These are phyloP conservation scores for Anoplophora glabripennis DNA, from an alignment of 1,140 invertebrate genomes.

Conservation along the genomic window DNA sequence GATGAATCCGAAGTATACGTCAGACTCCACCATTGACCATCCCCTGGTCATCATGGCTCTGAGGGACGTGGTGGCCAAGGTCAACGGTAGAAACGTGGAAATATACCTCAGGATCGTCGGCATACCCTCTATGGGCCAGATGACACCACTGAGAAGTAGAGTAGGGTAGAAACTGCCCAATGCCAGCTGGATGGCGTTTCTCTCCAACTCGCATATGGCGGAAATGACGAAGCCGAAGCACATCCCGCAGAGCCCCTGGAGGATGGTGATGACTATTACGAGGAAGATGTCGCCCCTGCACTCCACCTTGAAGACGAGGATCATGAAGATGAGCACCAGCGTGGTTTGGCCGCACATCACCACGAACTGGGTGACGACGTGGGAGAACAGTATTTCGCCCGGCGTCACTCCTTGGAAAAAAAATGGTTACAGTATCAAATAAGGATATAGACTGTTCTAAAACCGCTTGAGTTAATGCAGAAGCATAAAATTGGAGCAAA, in stretches of 20 bases:
- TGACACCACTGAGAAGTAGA: constrained; percentile 84
- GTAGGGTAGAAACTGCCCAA: constrained; percentile 94
- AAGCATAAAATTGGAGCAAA: no score
- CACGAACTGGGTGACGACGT: constrained; percentile 89
- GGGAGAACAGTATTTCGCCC: constrained; percentile 86
- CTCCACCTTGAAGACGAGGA: constrained; percentile 83
- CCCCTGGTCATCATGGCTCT: constrained; percentile 86
- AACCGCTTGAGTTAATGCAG: no score
- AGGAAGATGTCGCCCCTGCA: constrained; percentile 79
- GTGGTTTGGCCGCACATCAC: constrained; percentile 91
- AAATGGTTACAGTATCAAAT: neutral
- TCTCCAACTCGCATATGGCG: constrained; percentile 85
- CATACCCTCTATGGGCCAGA: constrained; percentile 89
- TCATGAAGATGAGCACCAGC: constrained; percentile 85
- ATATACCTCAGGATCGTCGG: constrained; percentile 78
- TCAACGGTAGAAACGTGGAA: constrained; percentile 81
- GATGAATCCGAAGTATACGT: constrained; percentile 86
- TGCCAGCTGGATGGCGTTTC: constrained; percentile 90
- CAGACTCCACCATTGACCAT: constrained; percentile 76
- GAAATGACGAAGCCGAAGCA: constrained; percentile 93
- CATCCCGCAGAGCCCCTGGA: constrained; percentile 92
- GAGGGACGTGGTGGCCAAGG: constrained; percentile 85
- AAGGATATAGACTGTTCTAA: no score
- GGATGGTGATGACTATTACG: constrained; percentile 80
- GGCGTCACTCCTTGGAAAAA: constrained; percentile 74